phyloP scores from a whole-genome alignment of 1,140 invertebrate genomes.

The Hylaeus anthracinus region DNA sequence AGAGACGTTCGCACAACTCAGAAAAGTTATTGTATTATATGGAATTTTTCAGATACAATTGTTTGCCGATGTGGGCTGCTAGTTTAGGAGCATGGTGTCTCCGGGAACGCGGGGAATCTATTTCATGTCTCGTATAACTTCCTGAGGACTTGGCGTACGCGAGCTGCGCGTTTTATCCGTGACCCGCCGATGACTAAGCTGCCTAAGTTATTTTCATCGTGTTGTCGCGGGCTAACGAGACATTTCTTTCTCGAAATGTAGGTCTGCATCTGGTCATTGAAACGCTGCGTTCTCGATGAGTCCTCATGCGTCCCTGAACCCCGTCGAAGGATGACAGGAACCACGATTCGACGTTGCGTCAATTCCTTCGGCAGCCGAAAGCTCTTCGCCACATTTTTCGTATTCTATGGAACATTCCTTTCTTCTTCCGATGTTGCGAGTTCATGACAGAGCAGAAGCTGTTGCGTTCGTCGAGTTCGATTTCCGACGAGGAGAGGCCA shows the following conservation, averaged over 20 bases:
- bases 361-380: constrained; percentile 62
- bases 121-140: constrained; percentile 29
- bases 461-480: not conserved
- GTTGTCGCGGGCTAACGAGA: constrained; percentile 12
- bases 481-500: not conserved
- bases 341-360: not conserved
- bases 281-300: not conserved
- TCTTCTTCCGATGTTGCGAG: constrained; percentile 47
- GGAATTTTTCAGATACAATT: constrained; percentile 41
- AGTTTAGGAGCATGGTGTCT: not conserved
- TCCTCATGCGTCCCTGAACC: not conserved
- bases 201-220: constrained; percentile 56
- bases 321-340: not conserved
- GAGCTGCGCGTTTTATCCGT: constrained; percentile 1
- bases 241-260: constrained; percentile 22
- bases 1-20: not conserved
- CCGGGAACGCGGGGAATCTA: constrained; percentile 39
- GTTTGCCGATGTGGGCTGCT: not conserved
- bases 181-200: constrained; percentile 26
- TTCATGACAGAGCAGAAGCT: not conserved
- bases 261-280: not conserved
- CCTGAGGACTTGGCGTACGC: not conserved
- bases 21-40: constrained; percentile 43
- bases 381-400: constrained; percentile 56
- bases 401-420: constrained; percentile 46